Evolutionary conservation across 2,888 invertebrate genomes (phyloP).

Genomic region (Rugalucina vietnamica): DNA sequence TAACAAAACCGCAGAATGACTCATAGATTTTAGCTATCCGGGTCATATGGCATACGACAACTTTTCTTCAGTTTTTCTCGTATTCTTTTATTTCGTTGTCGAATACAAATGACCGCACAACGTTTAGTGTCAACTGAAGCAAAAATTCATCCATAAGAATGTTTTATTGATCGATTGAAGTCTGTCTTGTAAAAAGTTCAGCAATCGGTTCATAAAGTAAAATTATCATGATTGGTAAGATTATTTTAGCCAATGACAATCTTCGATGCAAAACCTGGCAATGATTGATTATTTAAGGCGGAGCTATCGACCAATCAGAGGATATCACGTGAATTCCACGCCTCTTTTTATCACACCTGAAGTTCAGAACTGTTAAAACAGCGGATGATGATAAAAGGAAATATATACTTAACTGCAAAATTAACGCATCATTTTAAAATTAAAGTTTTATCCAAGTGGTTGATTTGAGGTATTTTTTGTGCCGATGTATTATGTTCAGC

Average conservation of each 20-base stretch:
- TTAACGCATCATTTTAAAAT: too few species aligned
- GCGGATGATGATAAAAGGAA: too few species aligned
- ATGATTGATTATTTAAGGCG: too few species aligned
- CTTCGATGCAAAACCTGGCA: neutral
- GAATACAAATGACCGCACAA: conserved; percentile 52
- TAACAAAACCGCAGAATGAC: neutral
- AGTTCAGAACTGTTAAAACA: too few species aligned
- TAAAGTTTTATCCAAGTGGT: too few species aligned
- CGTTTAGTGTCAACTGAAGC: conserved; percentile 61
- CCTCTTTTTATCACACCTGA: conserved; percentile 24
- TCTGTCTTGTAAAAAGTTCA: neutral
- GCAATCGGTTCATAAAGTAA: neutral
- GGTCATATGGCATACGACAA: neutral
- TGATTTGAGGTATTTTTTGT: too few species aligned
- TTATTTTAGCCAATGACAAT: neutral
- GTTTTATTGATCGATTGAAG: neutral
- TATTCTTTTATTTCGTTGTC: neutral
- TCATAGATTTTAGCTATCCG: neutral
- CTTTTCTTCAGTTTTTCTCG: neutral
- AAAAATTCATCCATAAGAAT: conserved; percentile 35
- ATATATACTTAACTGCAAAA: too few species aligned
- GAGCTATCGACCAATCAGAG: conserved; percentile 25
- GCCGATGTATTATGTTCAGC: too few species aligned
- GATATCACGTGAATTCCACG: conserved; percentile 47
- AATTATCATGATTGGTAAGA: neutral